phyloP scores from a whole-genome alignment of 2,113 vertebrate species.

The Eulemur macaco region DNA sequence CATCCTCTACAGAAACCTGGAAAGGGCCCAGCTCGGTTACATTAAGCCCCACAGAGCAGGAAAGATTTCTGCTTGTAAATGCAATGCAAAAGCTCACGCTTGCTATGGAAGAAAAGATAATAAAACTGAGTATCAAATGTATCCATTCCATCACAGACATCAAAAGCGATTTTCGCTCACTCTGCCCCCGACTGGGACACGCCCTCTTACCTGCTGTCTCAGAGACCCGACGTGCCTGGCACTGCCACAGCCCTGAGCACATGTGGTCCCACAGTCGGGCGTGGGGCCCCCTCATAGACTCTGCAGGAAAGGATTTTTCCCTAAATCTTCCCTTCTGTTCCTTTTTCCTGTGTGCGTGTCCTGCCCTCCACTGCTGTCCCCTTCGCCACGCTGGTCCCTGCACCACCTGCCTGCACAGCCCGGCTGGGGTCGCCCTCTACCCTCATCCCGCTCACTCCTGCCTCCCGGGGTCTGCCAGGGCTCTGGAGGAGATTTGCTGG shows the following conservation, averaged over 20 bases:
- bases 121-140: accelerated
- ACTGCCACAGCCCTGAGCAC: accelerated
- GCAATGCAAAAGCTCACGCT: accelerated
- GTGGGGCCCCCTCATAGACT: accelerated
- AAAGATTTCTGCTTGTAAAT: accelerated
- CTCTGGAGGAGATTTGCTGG: not conserved
- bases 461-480: not conserved
- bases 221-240: accelerated
- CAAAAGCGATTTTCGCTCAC: accelerated
- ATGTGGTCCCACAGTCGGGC: accelerated
- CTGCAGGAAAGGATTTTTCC: accelerated
- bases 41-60: accelerated
- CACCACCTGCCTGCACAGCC: accelerated
- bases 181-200: accelerated
- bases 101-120: not conserved
- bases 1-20: accelerated
- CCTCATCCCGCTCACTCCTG: accelerated
- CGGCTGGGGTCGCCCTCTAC: accelerated
- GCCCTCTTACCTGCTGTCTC: accelerated
- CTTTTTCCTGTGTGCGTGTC: accelerated
- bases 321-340: accelerated
- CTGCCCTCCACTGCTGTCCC: not conserved
- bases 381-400: accelerated
- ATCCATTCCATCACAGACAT: accelerated
- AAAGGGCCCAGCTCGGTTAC: accelerated